Conservation (phyloP, 2,797 vertebrate species). For the Rhinogobio ventralis region DNA sequence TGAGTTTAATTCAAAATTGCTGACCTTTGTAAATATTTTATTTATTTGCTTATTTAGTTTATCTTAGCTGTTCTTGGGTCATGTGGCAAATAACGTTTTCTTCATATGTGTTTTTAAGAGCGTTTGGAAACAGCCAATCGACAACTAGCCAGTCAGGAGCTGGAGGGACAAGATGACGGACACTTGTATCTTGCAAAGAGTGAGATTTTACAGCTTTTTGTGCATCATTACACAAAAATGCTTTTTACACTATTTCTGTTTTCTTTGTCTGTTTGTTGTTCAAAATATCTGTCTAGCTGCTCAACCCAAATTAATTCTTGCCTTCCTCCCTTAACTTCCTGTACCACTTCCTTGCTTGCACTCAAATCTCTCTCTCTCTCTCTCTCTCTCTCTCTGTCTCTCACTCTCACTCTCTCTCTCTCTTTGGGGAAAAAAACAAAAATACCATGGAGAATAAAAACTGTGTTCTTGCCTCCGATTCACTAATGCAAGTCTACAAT, state of each 20-base stretch:
- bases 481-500: not conserved
- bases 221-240: not conserved
- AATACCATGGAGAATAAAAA: not conserved
- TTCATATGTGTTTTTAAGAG: constrained; percentile 75
- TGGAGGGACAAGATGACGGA: constrained; percentile 76
- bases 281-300: not conserved
- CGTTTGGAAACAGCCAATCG: constrained; percentile 86
- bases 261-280: not conserved
- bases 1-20: not conserved
- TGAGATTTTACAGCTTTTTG: constrained; percentile 34
- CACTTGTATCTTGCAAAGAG: constrained; percentile 72
- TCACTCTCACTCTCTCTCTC: not conserved
- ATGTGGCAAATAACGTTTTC: constrained; percentile 49
- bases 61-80: not conserved
- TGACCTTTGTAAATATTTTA: not conserved
- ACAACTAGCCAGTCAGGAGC: constrained; percentile 82
- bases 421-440: not conserved
- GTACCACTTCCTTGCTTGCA: not conserved
- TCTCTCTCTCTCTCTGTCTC: not conserved
- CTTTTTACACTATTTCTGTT: not conserved
- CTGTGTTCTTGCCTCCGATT: not conserved
- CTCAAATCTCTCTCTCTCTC: not conserved
- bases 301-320: constrained; percentile 37
- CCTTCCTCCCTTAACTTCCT: constrained; percentile 13
- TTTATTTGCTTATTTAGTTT: not conserved